These are phyloP conservation scores for Rhabdornis inornatus DNA, from an alignment of 2,113 vertebrate species.

Conservation along the genomic window DNA sequence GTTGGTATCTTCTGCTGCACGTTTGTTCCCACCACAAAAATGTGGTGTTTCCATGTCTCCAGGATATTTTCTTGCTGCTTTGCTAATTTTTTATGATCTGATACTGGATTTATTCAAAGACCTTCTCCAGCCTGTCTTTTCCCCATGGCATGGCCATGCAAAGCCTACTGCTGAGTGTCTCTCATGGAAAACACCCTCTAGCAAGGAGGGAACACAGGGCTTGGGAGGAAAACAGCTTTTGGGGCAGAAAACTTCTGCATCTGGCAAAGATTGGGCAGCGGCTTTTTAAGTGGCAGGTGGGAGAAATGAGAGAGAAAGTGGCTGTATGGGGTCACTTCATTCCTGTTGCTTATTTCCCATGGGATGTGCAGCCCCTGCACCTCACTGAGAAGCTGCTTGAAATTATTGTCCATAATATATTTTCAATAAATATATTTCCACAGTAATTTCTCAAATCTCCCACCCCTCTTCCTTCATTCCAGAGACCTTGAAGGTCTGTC, in stretches of 20 bases:
- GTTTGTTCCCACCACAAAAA: not conserved
- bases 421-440: not conserved
- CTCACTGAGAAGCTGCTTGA: accelerated
- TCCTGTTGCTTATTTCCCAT: not conserved
- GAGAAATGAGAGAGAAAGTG: not conserved
- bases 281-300: not conserved
- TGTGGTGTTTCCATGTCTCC: accelerated
- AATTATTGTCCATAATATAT: not conserved
- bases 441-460: not conserved
- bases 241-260: not conserved
- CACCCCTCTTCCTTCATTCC: not conserved
- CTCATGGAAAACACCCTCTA: accelerated
- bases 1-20: accelerated
- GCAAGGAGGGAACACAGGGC: accelerated
- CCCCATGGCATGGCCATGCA: accelerated
- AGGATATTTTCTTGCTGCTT: not conserved
- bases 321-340: accelerated
- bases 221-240: not conserved
- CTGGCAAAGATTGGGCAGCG: not conserved
- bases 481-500: not conserved
- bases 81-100: not conserved
- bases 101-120: not conserved
- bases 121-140: accelerated
- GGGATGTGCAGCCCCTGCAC: not conserved
- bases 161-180: not conserved